phyloP scores from a whole-genome alignment of 37 sponge, comb jelly and placozoan species.

The Geodia barretti region DNA sequence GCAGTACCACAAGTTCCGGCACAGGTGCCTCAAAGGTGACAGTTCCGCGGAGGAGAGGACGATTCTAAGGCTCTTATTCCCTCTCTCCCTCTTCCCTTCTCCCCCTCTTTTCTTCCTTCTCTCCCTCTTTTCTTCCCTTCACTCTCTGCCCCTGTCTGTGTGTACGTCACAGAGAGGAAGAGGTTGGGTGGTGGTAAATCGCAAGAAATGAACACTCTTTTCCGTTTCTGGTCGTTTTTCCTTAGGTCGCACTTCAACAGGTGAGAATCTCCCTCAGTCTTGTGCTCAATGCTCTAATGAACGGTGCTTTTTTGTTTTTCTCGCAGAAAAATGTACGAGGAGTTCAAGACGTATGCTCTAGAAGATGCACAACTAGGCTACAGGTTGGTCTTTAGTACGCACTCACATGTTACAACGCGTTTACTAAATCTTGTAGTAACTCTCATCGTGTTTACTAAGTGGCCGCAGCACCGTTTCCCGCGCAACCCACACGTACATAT shows the following conservation, averaged over 20 bases:
- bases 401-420: too few species aligned
- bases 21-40: constrained; percentile 92
- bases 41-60: neutral
- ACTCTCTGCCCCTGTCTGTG: neutral
- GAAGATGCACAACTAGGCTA: constrained; percentile 84
- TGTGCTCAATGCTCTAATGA: neutral
- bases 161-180: constrained; percentile 72
- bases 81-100: constrained; percentile 1
- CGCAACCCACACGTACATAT: too few species aligned
- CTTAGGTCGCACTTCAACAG: constrained; percentile 95
- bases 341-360: constrained; percentile 82
- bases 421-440: too few species aligned
- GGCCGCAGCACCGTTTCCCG: too few species aligned
- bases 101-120: neutral
- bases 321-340: constrained; percentile 95
- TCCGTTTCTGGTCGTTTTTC: constrained; percentile 99
- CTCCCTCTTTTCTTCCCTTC: neutral
- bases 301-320: neutral
- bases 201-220: constrained; percentile 98
- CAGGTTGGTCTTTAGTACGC: constrained; percentile 54
- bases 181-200: constrained; percentile 86
- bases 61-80: neutral
- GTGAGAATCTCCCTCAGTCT: constrained; percentile 11
- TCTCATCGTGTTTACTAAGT: too few species aligned
- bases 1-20: constrained; percentile 88